Base-by-base conservation (phyloP, 2,888 invertebrate species). In the Cryptus armator region DNA sequence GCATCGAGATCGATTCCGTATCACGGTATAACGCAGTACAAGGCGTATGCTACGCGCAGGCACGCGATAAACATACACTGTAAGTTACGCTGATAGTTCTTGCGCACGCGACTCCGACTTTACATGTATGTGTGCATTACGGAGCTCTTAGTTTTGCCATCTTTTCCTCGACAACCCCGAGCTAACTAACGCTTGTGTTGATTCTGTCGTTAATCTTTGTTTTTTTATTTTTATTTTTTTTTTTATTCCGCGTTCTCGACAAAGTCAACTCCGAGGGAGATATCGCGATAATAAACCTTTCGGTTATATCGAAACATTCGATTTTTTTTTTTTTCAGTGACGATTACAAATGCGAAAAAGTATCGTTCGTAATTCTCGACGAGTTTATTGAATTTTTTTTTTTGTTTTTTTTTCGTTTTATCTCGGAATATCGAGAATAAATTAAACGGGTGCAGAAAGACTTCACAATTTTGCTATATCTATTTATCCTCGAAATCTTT, bases 61-160 rank as follows among this genome's bases (percentile, higher is more conserved):
- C 84, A 87, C 81, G 84, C 85, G 87, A 88, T 87, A 87, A 87
- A 87, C 84, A 85, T 86, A 82, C 79, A 85, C 83, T 76, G 83
- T 87, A 86, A 88, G 86, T 88, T 86, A 87, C 78, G 86, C 80
- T 83, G 85, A 87, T 87, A 87, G 86, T 86, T 86, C 86, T 86
- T 67, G 68, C 75, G 81, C 88, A 88, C 87, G 88, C 88, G 86
- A 87, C 81, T 72, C 24, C 6, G 16, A 77, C 44, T 64, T 29
- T 19, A 62, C 46, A 7, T 48, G 5, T 53, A 32, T 66, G 71
- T 48, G 19, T 76, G 62, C 51, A 24, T 44, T n/a, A n/a, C n/a
- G 32, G 32, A 46, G 46, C 70, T 62, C 37, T 48, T 70, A 68
- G 37, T 70, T 59, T 78, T 62, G 70, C 78, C 78, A 78, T 68